Conservation (phyloP, 2,113 vertebrate genomes). For the Zapornia atra region DNA sequence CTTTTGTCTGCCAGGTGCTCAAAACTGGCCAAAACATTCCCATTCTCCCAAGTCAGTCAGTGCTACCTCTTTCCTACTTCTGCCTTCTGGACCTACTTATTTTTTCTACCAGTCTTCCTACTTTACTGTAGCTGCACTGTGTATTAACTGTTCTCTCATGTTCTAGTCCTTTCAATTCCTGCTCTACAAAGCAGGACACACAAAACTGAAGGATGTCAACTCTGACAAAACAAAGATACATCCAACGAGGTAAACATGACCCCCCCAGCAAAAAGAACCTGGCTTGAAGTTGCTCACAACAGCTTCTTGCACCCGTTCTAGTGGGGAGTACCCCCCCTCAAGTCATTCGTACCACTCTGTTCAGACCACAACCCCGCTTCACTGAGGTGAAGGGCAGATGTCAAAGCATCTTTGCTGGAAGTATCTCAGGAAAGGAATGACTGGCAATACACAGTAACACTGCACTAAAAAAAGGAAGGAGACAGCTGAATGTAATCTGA, state of each 20-base stretch:
- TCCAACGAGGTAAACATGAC: not conserved
- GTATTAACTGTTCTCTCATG: not conserved
- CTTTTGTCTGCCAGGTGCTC: not conserved
- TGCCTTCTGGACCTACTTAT: not conserved
- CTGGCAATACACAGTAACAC: not conserved
- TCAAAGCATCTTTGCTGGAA: not conserved
- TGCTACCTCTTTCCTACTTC: not conserved
- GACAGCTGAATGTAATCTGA: not conserved
- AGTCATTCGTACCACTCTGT: not conserved
- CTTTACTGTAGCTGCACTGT: not conserved
- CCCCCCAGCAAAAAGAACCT: not conserved
- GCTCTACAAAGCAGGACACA: not conserved
- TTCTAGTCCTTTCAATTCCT: not conserved
- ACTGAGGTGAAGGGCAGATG: not conserved
- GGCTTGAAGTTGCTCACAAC: not conserved
- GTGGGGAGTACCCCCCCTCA: rapidly evolving
- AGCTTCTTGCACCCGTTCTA: not conserved
- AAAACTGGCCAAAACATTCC: not conserved
- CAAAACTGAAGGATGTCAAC: not conserved
- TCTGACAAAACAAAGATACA: not conserved
- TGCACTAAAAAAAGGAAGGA: not conserved
- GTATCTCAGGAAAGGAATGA: not conserved
- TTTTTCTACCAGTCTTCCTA: not conserved
- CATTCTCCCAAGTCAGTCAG: not conserved
- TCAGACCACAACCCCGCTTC: not conserved